Evolutionary conservation across 92 coral and sea anemone genomes (phyloP).

Genomic region (Pocillopora meandrina): DNA sequence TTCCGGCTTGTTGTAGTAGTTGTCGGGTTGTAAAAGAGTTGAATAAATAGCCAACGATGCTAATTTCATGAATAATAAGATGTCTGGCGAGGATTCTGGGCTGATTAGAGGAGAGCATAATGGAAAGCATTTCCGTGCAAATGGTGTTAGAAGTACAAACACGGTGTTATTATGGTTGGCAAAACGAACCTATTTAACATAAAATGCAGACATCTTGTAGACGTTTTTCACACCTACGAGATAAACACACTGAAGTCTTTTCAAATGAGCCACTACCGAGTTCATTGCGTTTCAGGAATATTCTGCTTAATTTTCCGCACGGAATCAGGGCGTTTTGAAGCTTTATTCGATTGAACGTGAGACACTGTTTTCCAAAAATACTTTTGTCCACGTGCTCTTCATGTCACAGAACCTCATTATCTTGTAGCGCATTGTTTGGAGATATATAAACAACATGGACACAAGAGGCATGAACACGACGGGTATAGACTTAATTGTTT

Average conservation of each 20-base stretch:
- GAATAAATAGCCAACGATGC: background rate
- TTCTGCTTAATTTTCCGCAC: conserved; percentile 5
- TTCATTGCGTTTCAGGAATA: conserved; percentile 26
- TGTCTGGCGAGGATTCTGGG: conserved; percentile 8
- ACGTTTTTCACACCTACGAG: conserved; percentile 81
- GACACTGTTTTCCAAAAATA: background rate
- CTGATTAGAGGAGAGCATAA: conserved; percentile 23
- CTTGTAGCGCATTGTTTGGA: conserved; percentile 76
- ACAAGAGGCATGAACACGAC: conserved; percentile 41
- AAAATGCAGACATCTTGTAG: conserved; percentile 89
- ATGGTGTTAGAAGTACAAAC: conserved; percentile 50
- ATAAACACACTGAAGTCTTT: conserved; percentile 71
- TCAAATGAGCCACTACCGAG: conserved; percentile 41
- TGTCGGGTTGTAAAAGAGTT: background rate
- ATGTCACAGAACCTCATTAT: conserved; percentile 47
- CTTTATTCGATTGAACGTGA: conserved; percentile 1
- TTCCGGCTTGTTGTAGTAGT: conserved; percentile 9
- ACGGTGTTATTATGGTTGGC: conserved; percentile 46
- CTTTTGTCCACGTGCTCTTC: conserved; percentile 52
- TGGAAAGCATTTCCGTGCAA: conserved; percentile 45
- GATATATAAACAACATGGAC: conserved; percentile 82
- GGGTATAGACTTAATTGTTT: conserved; percentile 47
- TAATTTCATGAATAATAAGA: conserved; percentile 14
- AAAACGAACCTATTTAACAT: conserved; percentile 83
- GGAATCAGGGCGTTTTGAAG: conserved; percentile 19